Conservation (phyloP, 1,140 invertebrate species). For the Drosophila ficusphila region DNA sequence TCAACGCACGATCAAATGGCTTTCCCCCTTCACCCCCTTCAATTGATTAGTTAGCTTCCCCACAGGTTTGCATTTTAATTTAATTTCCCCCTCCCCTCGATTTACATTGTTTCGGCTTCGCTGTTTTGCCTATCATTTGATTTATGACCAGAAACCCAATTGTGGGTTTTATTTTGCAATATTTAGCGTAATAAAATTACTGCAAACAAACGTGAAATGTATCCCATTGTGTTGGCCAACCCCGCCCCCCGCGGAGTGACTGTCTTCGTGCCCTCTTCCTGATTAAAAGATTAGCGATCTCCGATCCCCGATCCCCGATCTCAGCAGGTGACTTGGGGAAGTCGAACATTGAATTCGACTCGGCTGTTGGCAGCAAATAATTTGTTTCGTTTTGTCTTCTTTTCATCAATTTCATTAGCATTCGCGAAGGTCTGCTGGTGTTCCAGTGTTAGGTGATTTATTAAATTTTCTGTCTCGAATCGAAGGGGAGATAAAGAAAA, state of each 20-base stretch:
- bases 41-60: conserved; percentile 13
- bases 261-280: conserved; percentile 16
- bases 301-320: conserved; percentile 14
- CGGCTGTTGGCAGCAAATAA: conserved; percentile 28
- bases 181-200: conserved; percentile 46
- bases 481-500: background rate
- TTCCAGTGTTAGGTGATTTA: background rate
- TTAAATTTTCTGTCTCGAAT: background rate
- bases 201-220: conserved; percentile 42
- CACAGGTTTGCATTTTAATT: background rate
- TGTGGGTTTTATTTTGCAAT: conserved; percentile 23
- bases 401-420: conserved; percentile 30
- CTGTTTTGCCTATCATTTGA: conserved; percentile 37
- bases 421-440: conserved; percentile 6
- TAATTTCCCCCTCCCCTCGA: background rate
- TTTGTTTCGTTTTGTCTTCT: conserved; percentile 42
- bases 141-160: conserved; percentile 23
- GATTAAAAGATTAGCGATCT: conserved; percentile 19
- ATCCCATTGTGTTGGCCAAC: conserved; percentile 36
- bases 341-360: conserved; percentile 27
- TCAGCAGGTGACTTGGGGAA: conserved; percentile 26
- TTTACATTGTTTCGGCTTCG: conserved; percentile 25
- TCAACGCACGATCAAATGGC: conserved; percentile 43
- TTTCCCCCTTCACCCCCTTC: background rate
- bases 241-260: background rate